These are phyloP conservation scores for Mythimna albipuncta DNA, from an alignment of 2,888 invertebrate genomes.

Conservation along the genomic window DNA sequence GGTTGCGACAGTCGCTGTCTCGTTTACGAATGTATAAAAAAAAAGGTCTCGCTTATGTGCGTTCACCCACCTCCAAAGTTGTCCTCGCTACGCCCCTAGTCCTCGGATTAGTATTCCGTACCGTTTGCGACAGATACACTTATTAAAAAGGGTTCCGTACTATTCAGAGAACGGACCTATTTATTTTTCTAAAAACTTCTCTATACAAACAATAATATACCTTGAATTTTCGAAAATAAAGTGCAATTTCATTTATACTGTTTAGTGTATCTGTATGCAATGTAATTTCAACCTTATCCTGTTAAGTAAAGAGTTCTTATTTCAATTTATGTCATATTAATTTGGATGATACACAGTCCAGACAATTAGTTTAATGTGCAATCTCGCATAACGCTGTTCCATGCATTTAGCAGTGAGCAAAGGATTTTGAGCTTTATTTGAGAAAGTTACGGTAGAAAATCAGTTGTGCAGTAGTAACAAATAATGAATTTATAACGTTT, in stretches of 20 bases:
- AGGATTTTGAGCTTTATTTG: constrained; percentile 11
- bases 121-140: constrained; percentile 47
- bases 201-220: background rate
- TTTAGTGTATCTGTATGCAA: background rate
- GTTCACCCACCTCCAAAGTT: too few relatives aligned
- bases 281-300: constrained; percentile 18
- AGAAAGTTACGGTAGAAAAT: background rate
- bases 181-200: constrained; percentile 40
- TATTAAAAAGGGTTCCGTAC: constrained; percentile 51
- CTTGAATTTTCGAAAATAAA: rapidly evolving
- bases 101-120: constrained; percentile 38
- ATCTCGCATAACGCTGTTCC: constrained; percentile 45
- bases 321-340: constrained; percentile 30
- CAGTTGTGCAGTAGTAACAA: background rate
- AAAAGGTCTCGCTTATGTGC: too few relatives aligned
- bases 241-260: background rate
- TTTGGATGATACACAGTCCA: constrained; percentile 49
- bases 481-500: constrained; percentile 43
- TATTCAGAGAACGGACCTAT: constrained; percentile 28
- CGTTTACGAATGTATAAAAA: too few relatives aligned
- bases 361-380: constrained; percentile 61
- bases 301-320: background rate
- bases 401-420: constrained; percentile 26
- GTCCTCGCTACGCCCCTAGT: too few relatives aligned
- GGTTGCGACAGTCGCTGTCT: too few relatives aligned